Percentiles rank a stretch among this genome's conserved stretches.
These are phyloP conservation scores for Baryphthengus martii DNA, from an alignment of 2,113 vertebrate genomes.

Conservation along the genomic window DNA sequence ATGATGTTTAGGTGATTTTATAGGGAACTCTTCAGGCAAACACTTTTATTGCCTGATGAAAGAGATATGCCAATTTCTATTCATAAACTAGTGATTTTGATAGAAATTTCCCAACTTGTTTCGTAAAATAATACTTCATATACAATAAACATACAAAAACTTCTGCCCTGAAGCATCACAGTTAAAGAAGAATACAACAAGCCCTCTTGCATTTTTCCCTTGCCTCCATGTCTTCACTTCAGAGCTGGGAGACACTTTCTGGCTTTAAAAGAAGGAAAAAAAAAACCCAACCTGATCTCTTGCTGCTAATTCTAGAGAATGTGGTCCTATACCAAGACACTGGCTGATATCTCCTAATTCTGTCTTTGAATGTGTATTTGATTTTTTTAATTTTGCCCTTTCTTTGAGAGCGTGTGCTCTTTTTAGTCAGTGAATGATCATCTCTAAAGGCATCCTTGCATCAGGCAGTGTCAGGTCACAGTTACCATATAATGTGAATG, in stretches of 20 bases:
- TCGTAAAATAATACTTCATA: not conserved
- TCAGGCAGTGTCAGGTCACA: not conserved
- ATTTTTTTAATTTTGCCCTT: not conserved
- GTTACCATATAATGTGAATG: rapidly evolving
- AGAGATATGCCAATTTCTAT: not conserved
- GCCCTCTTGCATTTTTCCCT: not conserved
- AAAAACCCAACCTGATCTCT: not conserved
- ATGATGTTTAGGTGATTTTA: not conserved
- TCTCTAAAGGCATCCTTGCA: not conserved
- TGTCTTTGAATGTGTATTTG: not conserved
- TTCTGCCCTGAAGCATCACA: not conserved
- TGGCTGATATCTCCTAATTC: not conserved
- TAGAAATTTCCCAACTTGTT: not conserved
- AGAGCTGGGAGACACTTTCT: not conserved
- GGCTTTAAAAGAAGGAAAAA: not conserved
- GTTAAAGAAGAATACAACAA: not conserved
- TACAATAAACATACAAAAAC: not conserved
- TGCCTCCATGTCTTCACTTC: not conserved
- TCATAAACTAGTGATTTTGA: not conserved
- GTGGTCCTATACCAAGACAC: not conserved
- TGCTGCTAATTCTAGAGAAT: not conserved
- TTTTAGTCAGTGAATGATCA: not conserved
- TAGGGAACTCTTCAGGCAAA: not conserved
- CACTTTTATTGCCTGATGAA: not conserved
- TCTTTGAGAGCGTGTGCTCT: too few relatives aligned